Percentiles rank a stretch among this genome's conserved stretches.
Conservation (phyloP, 2,888 invertebrate genomes). For the Trisateles emortualis region DNA sequence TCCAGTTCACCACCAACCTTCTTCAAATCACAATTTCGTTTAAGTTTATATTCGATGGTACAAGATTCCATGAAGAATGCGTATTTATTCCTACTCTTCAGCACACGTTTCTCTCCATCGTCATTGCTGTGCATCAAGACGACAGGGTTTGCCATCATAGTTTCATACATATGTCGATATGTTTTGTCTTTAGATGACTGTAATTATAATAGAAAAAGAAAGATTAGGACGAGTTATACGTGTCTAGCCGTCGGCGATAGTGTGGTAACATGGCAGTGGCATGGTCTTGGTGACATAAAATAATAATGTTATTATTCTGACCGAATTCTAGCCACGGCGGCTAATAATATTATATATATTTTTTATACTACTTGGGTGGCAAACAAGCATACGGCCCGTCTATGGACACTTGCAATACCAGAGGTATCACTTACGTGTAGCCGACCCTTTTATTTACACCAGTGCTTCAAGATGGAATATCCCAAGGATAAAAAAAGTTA, state of each 20-base stretch:
- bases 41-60: conserved; percentile 95
- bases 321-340: no score
- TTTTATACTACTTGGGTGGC: no score
- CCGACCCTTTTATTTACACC: no score
- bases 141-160: conserved; percentile 93
- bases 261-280: no score
- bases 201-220: conserved; percentile 31
- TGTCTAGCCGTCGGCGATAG: not conserved
- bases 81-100: conserved; percentile 86
- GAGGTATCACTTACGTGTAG: no score
- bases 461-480: no score
- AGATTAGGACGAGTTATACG: not conserved
- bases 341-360: no score
- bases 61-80: conserved; percentile 99
- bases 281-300: no score
- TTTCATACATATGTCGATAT: conserved; percentile 95
- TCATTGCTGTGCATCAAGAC: conserved; percentile 92
- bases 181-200: conserved; percentile 93
- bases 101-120: conserved; percentile 94
- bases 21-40: conserved; percentile 92
- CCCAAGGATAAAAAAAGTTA: no score
- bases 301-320: no score
- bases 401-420: no score
- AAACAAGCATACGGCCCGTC: no score
- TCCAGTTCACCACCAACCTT: conserved; percentile 94